These are phyloP conservation scores for Adoxophyes honmai DNA, from an alignment of 1,140 invertebrate species.

Conservation along the genomic window DNA sequence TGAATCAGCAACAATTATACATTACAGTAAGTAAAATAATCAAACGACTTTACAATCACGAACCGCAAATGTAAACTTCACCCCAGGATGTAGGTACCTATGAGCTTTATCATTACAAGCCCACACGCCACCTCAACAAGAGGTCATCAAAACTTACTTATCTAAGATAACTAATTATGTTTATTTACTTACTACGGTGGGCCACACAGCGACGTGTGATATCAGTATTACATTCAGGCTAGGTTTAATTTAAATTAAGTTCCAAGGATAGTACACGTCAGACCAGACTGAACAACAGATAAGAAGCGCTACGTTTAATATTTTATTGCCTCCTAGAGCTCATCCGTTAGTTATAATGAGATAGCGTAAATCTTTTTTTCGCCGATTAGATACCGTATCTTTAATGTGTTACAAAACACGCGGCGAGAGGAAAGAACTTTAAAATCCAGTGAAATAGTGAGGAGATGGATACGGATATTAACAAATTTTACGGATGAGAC, in stretches of 20 bases:
- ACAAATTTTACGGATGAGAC: too few species aligned
- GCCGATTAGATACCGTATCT: conserved; percentile 6
- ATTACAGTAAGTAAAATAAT: too few species aligned
- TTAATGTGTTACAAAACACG: neutral
- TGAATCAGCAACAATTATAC: too few species aligned
- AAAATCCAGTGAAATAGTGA: too few species aligned
- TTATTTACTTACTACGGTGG: neutral
- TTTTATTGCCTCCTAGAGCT: conserved; percentile 8
- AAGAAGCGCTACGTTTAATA: conserved; percentile 7
- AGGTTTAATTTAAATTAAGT: neutral
- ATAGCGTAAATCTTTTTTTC: conserved; percentile 2
- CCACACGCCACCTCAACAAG: neutral
- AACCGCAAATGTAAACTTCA: neutral
- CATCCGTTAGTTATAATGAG: conserved; percentile 2
- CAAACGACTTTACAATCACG: neutral
- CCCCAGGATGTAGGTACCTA: neutral
- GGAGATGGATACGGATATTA: too few species aligned
- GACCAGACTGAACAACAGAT: conserved; percentile 11
- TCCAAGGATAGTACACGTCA: neutral
- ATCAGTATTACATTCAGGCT: neutral
- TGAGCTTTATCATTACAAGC: too few species aligned
- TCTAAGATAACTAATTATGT: conserved; percentile 1
- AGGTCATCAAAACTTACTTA: neutral
- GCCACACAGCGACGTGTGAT: neutral
- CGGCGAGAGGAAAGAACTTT: too few species aligned